Evolutionary conservation across 2,113 vertebrate species (phyloP).

Genomic region (Colossoma macropomum): DNA sequence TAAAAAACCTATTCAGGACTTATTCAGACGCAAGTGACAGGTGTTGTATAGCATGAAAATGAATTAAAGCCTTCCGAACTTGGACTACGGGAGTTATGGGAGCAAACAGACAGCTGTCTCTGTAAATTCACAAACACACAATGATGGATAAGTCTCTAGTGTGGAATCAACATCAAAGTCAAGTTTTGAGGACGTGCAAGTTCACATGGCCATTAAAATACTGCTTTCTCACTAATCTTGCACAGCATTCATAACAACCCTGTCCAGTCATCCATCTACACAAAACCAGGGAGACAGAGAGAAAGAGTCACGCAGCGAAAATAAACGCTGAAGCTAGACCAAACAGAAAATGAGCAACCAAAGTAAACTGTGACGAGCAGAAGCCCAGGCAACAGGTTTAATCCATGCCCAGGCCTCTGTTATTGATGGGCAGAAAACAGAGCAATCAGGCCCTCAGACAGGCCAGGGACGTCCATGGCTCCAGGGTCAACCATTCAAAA

Average conservation of each 20-base stretch:
- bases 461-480: background rate
- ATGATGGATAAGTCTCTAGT: background rate
- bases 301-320: background rate
- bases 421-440: background rate
- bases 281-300: background rate
- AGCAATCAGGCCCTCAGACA: slow-evolving; percentile 21
- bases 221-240: background rate
- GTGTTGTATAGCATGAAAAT: background rate
- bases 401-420: slow-evolving; percentile 8
- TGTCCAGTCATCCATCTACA: background rate
- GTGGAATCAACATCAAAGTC: background rate
- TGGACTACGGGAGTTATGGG: background rate
- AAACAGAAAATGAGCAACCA: background rate
- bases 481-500: background rate
- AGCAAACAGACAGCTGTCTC: background rate
- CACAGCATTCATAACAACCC: background rate
- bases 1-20: background rate
- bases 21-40: background rate
- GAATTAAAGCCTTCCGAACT: background rate
- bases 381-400: background rate
- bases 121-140: background rate
- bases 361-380: background rate
- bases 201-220: slow-evolving; percentile 1
- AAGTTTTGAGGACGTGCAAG: background rate
- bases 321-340: background rate